Conservation (phyloP, 2,797 vertebrate genomes). For the Onychomys leucogaster region DNA sequence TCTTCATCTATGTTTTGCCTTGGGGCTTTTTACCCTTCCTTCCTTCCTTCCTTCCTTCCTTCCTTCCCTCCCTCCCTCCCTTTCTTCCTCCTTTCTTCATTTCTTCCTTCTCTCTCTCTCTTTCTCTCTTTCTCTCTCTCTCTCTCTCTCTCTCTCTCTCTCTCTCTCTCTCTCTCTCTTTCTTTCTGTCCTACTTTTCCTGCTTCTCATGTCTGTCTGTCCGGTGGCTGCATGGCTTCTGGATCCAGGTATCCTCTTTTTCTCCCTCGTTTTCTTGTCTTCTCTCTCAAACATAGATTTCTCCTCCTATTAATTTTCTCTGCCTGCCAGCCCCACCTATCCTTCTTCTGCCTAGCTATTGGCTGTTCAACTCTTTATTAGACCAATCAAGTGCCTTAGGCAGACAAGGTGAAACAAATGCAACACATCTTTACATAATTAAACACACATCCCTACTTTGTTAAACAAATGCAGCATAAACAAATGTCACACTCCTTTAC, state of each 20-base stretch:
- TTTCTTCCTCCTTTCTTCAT: accelerated
- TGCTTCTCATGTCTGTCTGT: neutral
- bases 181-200: neutral
- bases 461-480: neutral
- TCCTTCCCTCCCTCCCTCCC: no score
- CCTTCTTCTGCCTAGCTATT: neutral
- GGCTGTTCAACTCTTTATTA: neutral
- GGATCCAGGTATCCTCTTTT: neutral
- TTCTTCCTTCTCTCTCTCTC: accelerated
- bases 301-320: neutral
- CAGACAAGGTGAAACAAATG: neutral
- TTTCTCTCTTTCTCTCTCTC: accelerated
- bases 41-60: no score
- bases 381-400: neutral
- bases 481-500: neutral
- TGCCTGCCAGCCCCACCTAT: neutral
- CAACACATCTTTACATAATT: neutral
- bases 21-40: neutral
- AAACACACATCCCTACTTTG: no score
- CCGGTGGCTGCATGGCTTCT: neutral
- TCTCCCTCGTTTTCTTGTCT: neutral
- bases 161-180: accelerated
- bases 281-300: neutral
- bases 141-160: accelerated
- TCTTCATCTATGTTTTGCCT: neutral